Percentiles rank a stretch among this genome's conserved stretches.
Conservation (phyloP, 2,888 invertebrate species). For the Tetragnatha montana region DNA sequence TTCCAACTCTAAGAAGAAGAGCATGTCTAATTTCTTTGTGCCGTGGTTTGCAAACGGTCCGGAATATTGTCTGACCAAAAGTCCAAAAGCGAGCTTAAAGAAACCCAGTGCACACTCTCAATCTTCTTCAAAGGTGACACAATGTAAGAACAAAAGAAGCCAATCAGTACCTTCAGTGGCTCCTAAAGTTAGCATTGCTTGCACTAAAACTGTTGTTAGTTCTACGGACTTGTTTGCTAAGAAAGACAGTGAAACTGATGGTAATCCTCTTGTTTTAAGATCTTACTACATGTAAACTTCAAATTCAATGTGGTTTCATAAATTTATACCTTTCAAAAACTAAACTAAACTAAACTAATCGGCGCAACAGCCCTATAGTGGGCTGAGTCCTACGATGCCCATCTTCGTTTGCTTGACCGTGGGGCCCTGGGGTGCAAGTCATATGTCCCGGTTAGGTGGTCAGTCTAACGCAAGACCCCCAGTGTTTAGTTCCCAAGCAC, state of each 20-base stretch:
- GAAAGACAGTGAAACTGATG: conserved; percentile 5
- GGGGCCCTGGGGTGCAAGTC: no score
- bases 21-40: conserved; percentile 68
- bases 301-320: neutral
- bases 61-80: conserved; percentile 39
- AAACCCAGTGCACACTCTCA: conserved; percentile 35
- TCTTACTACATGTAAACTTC: no score
- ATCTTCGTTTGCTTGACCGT: no score
- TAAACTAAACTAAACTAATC: no score
- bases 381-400: no score
- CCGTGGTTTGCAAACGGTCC: conserved; percentile 60
- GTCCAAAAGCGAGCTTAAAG: conserved; percentile 32
- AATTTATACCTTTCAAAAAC: neutral
- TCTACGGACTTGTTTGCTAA: conserved; percentile 35
- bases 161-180: conserved; percentile 42
- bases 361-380: no score
- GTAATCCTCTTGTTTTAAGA: conserved; percentile 1
- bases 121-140: conserved; percentile 11
- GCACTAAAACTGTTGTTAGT: conserved; percentile 20
- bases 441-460: no score
- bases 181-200: conserved; percentile 36
- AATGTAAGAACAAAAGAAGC: conserved; percentile 52
- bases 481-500: no score
- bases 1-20: conserved; percentile 36
- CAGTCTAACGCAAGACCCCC: no score